phyloP scores from a whole-genome alignment of 1,140 invertebrate species.

The Eumeta japonica region DNA sequence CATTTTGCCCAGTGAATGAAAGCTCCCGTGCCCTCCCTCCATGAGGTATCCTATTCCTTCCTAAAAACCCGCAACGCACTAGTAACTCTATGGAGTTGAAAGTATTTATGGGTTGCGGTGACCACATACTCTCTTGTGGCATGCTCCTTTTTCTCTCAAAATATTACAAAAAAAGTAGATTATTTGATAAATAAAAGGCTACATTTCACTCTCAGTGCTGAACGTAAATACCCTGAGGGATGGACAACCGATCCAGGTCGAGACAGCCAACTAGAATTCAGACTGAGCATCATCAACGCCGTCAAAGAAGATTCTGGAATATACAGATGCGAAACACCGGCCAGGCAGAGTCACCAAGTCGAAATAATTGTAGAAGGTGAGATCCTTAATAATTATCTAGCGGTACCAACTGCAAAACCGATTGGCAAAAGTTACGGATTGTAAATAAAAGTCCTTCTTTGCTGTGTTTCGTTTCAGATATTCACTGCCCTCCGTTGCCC shows the following conservation, averaged over 20 bases:
- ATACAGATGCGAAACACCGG: slow-evolving; percentile 80
- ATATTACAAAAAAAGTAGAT: no score
- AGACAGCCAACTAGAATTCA: slow-evolving; percentile 76
- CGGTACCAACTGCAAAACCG: not conserved
- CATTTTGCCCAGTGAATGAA: no score
- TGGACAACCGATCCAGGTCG: slow-evolving; percentile 80
- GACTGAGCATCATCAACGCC: slow-evolving; percentile 77
- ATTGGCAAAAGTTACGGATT: no score
- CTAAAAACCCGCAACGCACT: no score
- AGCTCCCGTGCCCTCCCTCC: no score
- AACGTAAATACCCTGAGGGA: slow-evolving; percentile 73
- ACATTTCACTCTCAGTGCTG: slow-evolving; percentile 19
- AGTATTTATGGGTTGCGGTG: no score
- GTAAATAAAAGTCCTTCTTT: no score
- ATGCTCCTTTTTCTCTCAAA: no score
- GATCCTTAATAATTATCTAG: not conserved
- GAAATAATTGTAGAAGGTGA: slow-evolving; percentile 77
- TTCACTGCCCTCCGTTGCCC: slow-evolving; percentile 72
- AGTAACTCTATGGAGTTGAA: no score
- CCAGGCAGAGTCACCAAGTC: slow-evolving; percentile 74
- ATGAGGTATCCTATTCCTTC: no score
- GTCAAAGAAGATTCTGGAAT: slow-evolving; percentile 75
- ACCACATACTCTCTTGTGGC: no score
- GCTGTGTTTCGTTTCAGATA: slow-evolving; percentile 52
- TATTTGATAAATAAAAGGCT: no score